Percentiles rank a stretch among this genome's conserved stretches.
Conservation (phyloP, 2,888 invertebrate species). For the Temnothorax unifasciatus region DNA sequence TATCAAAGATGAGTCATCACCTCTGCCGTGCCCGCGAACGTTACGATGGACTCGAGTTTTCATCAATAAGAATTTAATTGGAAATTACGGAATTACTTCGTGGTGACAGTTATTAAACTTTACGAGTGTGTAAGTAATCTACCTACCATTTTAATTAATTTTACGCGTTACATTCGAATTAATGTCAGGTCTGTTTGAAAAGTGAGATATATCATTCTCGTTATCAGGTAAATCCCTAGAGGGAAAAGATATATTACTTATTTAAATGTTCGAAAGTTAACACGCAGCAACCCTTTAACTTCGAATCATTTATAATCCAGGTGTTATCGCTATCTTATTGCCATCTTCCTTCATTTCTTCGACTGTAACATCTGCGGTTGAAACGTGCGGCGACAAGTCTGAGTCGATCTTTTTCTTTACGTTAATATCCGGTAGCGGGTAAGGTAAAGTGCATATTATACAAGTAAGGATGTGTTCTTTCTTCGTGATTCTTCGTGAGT, state of each 20-base stretch:
- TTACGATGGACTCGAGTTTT: background rate
- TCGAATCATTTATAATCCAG: background rate
- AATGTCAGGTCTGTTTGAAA: background rate
- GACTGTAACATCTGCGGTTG: background rate
- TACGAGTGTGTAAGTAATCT: slow-evolving; percentile 7
- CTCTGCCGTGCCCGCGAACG: background rate
- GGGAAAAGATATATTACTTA: slow-evolving; percentile 4
- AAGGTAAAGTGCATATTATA: no score
- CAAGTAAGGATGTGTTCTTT: background rate
- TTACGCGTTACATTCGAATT: slow-evolving; percentile 4
- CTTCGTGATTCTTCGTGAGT: slow-evolving; percentile 54
- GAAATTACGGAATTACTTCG: slow-evolving; percentile 26
- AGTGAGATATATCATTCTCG: background rate
- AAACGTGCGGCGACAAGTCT: background rate
- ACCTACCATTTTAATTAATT: slow-evolving; percentile 9
- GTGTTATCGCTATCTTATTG: background rate
- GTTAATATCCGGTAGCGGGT: background rate
- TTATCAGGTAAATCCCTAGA: background rate
- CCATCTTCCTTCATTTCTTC: background rate
- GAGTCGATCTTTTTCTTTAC: background rate
- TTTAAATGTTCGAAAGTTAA: background rate
- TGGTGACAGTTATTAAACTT: slow-evolving; percentile 24
- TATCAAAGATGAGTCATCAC: background rate
- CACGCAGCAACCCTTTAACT: background rate
- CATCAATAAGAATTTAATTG: slow-evolving; percentile 27